These are phyloP conservation scores for Orussus abietinus DNA, from an alignment of 1,140 invertebrate species.

Conservation along the genomic window DNA sequence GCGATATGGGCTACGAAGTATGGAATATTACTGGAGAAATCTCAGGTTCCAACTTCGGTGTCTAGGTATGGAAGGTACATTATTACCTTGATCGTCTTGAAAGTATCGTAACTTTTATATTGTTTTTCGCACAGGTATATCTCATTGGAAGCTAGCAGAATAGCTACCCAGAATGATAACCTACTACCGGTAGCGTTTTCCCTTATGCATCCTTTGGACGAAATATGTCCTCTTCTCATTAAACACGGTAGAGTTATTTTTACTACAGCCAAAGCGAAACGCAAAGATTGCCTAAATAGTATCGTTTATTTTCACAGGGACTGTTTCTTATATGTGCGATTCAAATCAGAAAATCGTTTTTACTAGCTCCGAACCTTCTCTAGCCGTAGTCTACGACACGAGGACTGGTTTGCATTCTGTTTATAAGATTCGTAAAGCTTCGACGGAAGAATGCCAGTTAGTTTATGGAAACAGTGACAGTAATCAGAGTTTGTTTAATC, in stretches of 20 bases:
- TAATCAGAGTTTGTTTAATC: slow-evolving; percentile 51
- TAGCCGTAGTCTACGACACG: slow-evolving; percentile 72
- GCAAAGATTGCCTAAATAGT: neutral
- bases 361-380: slow-evolving; percentile 60
- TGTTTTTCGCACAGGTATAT: slow-evolving; percentile 27
- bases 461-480: slow-evolving; percentile 56
- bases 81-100: too few relatives aligned
- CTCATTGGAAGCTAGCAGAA: slow-evolving; percentile 37
- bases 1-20: slow-evolving; percentile 72
- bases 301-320: slow-evolving; percentile 25
- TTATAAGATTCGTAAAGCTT: slow-evolving; percentile 74
- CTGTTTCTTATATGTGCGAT: slow-evolving; percentile 59
- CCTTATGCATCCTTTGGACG: slow-evolving; percentile 82
- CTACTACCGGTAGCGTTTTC: slow-evolving; percentile 61
- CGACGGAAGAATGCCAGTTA: slow-evolving; percentile 64
- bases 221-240: slow-evolving; percentile 78
- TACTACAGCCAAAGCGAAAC: neutral
- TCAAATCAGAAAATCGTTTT: slow-evolving; percentile 59
- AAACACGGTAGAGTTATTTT: slow-evolving; percentile 55
- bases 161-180: slow-evolving; percentile 26
- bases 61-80: slow-evolving; percentile 33
- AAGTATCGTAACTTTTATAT: slow-evolving; percentile 10
- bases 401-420: slow-evolving; percentile 75
- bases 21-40: slow-evolving; percentile 73
- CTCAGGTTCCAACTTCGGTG: slow-evolving; percentile 23